A percentile compares a stretch with the other conserved stretches of the same genome.
Evolutionary conservation across 2,888 invertebrate species (phyloP).

Genomic region (Ochlodes sylvanus): DNA sequence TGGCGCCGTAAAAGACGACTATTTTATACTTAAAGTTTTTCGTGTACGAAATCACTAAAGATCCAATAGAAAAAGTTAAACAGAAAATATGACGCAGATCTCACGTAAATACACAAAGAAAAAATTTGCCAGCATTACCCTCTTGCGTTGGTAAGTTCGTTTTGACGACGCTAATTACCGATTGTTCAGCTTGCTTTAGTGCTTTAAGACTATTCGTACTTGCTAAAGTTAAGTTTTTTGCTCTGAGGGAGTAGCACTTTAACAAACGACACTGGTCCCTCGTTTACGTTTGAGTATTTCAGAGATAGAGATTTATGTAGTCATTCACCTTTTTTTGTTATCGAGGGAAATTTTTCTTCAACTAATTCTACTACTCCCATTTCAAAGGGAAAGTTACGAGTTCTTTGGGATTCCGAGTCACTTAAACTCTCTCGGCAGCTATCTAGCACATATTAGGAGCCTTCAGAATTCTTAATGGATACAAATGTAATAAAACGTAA

Average conservation of each 20-base stretch:
- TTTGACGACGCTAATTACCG: conserved; percentile 3
- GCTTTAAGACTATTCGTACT: conserved; percentile 2
- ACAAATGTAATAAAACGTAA: too few species aligned
- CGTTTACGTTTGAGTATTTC: background rate
- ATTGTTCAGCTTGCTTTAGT: background rate
- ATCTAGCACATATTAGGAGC: too few species aligned
- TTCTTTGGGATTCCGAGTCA: too few species aligned
- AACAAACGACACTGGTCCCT: background rate
- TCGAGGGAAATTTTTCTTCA: background rate
- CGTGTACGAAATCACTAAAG: too few species aligned
- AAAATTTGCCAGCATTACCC: background rate
- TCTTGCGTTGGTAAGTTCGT: background rate
- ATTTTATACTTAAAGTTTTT: too few species aligned
- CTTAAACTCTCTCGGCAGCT: too few species aligned
- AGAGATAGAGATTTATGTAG: background rate
- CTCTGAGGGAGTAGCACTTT: background rate
- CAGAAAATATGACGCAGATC: background rate
- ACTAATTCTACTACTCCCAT: too few species aligned
- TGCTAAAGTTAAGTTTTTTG: background rate
- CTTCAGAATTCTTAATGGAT: too few species aligned
- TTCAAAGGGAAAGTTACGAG: too few species aligned
- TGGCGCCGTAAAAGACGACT: too few species aligned
- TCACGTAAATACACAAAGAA: background rate
- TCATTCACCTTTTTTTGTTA: background rate
- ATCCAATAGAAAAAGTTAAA: background rate